Conservation (phyloP, 2,888 invertebrate species). For the Ischnura elegans region DNA sequence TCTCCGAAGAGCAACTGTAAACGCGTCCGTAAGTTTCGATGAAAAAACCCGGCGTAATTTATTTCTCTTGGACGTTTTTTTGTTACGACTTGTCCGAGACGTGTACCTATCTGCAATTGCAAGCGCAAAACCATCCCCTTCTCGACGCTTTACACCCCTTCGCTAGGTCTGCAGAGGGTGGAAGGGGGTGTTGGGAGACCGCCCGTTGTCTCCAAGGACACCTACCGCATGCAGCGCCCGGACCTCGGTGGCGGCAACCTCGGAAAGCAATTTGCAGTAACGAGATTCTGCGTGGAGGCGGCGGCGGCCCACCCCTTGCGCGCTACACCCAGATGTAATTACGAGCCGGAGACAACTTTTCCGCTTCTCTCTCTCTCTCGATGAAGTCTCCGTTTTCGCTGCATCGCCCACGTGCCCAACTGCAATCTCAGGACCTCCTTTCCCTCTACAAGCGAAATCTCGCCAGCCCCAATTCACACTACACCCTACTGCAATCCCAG, state of each 20-base stretch:
- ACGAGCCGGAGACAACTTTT: conserved; percentile 18
- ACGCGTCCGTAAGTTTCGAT: not conserved
- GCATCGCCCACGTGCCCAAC: too few species aligned
- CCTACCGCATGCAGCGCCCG: not conserved
- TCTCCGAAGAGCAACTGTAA: too few species aligned
- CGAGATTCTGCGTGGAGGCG: conserved; percentile 51
- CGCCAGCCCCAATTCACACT: too few species aligned
- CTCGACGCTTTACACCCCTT: not conserved
- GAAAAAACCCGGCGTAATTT: too few species aligned
- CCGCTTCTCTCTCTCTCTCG: not conserved
- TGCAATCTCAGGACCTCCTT: too few species aligned
- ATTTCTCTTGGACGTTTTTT: not conserved
- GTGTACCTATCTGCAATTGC: not conserved
- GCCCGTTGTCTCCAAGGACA: not conserved
- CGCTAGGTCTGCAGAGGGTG: not conserved
- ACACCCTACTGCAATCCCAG: too few species aligned
- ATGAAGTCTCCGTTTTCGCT: not conserved
- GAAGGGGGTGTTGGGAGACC: not conserved
- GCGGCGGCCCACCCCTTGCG: not conserved
- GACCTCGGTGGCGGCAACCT: not conserved
- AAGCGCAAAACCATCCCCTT: not conserved
- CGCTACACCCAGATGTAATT: conserved; percentile 44
- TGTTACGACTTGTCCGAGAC: not conserved
- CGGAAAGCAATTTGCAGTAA: conserved; percentile 41
- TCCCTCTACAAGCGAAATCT: too few species aligned